Evolutionary conservation across 2,113 vertebrate species (phyloP), one percentile per base, ranked within the genome.

Genomic region (Catharus fuscescens): DNA sequence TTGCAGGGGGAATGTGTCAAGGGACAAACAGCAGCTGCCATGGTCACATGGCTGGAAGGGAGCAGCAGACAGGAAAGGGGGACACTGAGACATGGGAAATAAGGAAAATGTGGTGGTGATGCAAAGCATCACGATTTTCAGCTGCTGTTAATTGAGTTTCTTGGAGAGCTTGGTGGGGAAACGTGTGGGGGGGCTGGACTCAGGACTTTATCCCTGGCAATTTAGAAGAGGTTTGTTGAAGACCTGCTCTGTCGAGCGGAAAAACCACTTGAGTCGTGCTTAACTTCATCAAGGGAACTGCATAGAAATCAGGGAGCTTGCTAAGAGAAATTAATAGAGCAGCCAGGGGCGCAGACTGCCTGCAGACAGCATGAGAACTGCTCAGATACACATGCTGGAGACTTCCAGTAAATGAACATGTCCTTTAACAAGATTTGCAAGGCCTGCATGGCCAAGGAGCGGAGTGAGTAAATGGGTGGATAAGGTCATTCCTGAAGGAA

Each of bases 271-370:
- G 91, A 86, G 28, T 50, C 0, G 2, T 77, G 59, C 45, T 95
- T 93, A 86, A 86, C 91, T 95, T 95, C 91, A 93, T 96, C 86
- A 92, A 91, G 77, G 29, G 36, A 91, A 80, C 83, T 40, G 89
- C 91, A 77, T 18, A 80, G 77, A 95, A 95, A 96, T 92, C 67
- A 88, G 76, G 59, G 64, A 95, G 71, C 86, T 93, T 53, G 80
- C 91, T 96, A 64, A 50, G 80, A 90, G 45, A 83, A 90, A 93
- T 91, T 92, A 95, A 93, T 70, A 91, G 86, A 88, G 86, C 86
- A 92, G 59, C 54, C 64, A 65, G 71, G 54, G 93, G 76, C 64
- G 59, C 80, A 95, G 82, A 69, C 31, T 14, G 67, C 89, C 45
- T 88, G 89, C 93, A 95, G 89, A 73, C 67, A 92, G 76, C 66